Percentiles rank a stretch among this genome's conserved stretches.
These are phyloP conservation scores for Pomacea maculata DNA, from an alignment of 1,140 invertebrate species.

Conservation along the genomic window DNA sequence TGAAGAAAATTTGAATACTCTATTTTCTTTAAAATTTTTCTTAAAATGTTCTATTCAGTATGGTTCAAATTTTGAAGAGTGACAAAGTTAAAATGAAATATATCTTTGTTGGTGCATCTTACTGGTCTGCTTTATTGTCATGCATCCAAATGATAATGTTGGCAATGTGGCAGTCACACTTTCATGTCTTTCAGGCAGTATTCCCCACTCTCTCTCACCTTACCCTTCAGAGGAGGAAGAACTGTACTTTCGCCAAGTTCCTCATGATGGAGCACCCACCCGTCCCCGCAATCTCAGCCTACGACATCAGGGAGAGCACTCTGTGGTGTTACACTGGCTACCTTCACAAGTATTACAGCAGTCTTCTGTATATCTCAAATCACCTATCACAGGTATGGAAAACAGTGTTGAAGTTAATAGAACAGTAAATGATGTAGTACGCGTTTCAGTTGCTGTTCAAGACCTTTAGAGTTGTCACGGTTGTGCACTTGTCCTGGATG, in stretches of 20 bases:
- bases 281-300: conserved; percentile 44
- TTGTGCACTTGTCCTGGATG: no score
- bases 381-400: conserved; percentile 39
- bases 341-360: conserved; percentile 37
- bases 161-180: background rate
- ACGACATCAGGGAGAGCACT: conserved; percentile 41
- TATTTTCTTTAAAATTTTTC: no score
- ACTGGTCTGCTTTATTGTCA: background rate
- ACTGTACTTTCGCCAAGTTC: conserved; percentile 37
- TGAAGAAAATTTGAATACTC: no score
- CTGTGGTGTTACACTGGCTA: conserved; percentile 49
- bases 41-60: no score
- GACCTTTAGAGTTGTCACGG: no score
- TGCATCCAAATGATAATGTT: background rate
- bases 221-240: conserved; percentile 50
- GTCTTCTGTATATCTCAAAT: conserved; percentile 24
- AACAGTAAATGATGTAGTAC: no score
- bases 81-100: no score
- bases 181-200: conserved; percentile 29
- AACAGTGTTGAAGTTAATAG: background rate
- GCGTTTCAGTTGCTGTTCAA: no score
- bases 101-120: background rate
- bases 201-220: conserved; percentile 47
- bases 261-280: conserved; percentile 45
- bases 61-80: no score